phyloP scores from a whole-genome alignment of 1,140 invertebrate genomes.

The Heliconius nattereri region DNA sequence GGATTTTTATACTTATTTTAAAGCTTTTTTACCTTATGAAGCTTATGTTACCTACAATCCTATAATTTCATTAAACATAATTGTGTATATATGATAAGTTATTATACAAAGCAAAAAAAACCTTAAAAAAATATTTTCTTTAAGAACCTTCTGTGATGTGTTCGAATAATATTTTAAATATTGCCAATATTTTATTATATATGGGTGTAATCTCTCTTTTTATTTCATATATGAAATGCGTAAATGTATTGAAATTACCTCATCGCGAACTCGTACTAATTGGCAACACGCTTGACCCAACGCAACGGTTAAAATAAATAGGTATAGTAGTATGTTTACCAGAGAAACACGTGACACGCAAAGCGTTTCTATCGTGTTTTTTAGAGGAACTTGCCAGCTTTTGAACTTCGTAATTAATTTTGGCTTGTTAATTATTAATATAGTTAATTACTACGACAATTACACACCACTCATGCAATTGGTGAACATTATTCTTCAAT shows the following conservation, averaged over 20 bases:
- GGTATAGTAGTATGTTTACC: background rate
- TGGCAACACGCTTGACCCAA: background rate
- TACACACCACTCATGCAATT: background rate
- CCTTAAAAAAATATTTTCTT: too few species aligned
- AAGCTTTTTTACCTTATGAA: background rate
- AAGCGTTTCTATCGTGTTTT: slow-evolving; percentile 2
- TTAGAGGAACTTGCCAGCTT: slow-evolving; percentile 14
- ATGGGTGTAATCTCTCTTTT: too few species aligned
- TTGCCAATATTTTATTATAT: too few species aligned
- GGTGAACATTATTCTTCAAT: too few species aligned
- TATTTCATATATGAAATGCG: background rate
- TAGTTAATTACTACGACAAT: background rate
- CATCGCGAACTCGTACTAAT: background rate
- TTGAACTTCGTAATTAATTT: slow-evolving; percentile 8
- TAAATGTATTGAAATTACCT: background rate
- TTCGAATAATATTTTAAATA: too few species aligned
- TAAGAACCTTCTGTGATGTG: too few species aligned
- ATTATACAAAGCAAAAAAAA: too few species aligned
- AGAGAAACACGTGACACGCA: background rate
- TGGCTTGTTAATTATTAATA: background rate
- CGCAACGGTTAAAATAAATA: background rate
- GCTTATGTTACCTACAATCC: background rate
- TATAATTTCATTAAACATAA: too few species aligned
- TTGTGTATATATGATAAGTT: too few species aligned
- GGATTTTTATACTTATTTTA: too few species aligned